Conservation (phyloP, 2,888 invertebrate species). For the Isoperla grammatica region DNA sequence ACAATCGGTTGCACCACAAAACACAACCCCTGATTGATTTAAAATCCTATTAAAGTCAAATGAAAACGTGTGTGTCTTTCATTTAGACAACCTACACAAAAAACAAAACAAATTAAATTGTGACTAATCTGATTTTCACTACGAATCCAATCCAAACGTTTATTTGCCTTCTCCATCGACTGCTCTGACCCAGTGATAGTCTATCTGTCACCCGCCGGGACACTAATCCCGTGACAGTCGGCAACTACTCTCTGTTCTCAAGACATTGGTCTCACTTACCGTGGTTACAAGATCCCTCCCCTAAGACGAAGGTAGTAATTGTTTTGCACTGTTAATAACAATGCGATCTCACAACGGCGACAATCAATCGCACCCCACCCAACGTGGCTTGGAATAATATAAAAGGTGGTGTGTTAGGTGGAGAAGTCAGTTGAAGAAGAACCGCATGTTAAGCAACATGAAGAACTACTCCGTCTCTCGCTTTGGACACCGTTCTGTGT, state of each 20-base stretch:
- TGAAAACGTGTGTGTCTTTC: background rate
- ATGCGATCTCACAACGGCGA: no score
- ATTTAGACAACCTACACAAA: background rate
- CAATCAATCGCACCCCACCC: no score
- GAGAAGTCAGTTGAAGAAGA: no score
- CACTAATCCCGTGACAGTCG: background rate
- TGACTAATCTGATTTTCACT: background rate
- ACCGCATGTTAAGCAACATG: no score
- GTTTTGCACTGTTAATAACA: no score
- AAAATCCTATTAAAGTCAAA: background rate
- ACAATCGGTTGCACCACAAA: background rate
- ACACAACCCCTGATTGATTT: background rate
- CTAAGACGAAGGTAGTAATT: no score
- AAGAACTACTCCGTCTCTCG: no score
- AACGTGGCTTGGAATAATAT: no score
- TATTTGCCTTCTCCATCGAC: background rate
- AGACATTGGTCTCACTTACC: no score
- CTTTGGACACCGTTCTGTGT: background rate
- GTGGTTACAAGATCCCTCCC: no score
- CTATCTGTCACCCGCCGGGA: slow-evolving; percentile 7
- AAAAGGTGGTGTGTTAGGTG: no score
- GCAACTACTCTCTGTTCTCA: no score
- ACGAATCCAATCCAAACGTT: background rate
- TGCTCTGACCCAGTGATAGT: slow-evolving; percentile 13
- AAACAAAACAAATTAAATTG: background rate